A percentile compares a stretch with the other conserved stretches of the same genome.
phyloP scores from a whole-genome alignment of 2,797 vertebrate species.

The Vultur gryphus region DNA sequence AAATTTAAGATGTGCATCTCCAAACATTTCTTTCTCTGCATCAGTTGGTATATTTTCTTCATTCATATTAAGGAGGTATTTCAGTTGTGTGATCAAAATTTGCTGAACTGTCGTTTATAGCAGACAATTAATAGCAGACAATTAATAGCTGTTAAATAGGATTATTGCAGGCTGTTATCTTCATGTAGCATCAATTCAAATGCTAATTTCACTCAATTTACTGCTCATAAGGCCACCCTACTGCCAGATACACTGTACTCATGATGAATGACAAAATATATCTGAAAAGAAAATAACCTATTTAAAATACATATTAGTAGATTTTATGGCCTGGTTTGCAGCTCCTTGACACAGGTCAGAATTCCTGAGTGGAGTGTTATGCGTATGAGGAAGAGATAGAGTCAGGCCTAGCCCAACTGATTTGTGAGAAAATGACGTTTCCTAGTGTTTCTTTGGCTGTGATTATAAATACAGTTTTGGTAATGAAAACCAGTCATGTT shows the following conservation, averaged over 20 bases:
- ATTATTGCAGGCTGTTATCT: conserved; percentile 56
- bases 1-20: not conserved
- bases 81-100: conserved; percentile 51
- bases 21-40: not conserved
- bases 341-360: not conserved
- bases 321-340: not conserved
- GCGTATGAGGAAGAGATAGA: not conserved
- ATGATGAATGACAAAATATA: conserved; percentile 10
- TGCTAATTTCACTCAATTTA: conserved; percentile 58
- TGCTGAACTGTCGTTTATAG: conserved; percentile 63
- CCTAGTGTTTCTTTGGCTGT: not conserved
- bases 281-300: not conserved
- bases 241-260: conserved; percentile 29
- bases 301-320: not conserved
- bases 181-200: conserved; percentile 40
- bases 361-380: not conserved
- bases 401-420: not conserved
- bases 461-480: not conserved
- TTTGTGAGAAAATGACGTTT: not conserved
- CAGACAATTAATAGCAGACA: conserved; percentile 62
- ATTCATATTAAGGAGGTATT: not conserved
- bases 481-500: not conserved
- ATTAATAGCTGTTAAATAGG: conserved; percentile 70
- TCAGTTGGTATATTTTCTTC: not conserved
- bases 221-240: conserved; percentile 1